Base-by-base conservation (phyloP, 2,888 invertebrate genomes). In the Yponomeuta malinellus region DNA sequence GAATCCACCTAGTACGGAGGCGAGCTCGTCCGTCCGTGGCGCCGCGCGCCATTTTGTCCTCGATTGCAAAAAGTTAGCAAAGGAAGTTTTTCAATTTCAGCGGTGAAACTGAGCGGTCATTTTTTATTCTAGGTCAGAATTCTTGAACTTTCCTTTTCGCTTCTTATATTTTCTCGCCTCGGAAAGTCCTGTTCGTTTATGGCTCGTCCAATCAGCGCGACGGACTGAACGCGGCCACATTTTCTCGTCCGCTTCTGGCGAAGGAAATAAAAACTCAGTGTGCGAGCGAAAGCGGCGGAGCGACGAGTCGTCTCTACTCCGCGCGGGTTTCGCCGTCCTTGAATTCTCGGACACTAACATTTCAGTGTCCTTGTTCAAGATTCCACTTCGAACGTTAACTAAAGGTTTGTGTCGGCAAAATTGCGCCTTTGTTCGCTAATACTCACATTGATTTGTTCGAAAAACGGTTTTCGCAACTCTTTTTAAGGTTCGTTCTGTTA, bases 381-480 rank as follows among this genome's bases (percentile, higher is more conserved):
- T 59, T 59, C 52, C 52, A 15, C 12, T 15, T 15, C 52, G 12
- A 59, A 59, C 52, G 52, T 59, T 59, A 15, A 59, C 52, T 59
- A 59, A 59, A 59, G 52, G 52, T 59, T 59, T 59, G 52, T 59
- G 52, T 59, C 52, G 52, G 52, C 52, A 59, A 15, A 43, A 59
- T 59, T 59, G 52, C 15, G 52, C 15, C 52, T 59, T 59, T 59
- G 12, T 59, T 15, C 52, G 52, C 52, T 59, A 59, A 59, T 15
- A 15, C 43, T 43, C 1, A 43, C 4, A 59, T 59, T 15, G 52
- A 59, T 15, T 59, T 59, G 52, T 59, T 12, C 52, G 12, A 9
- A 59, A 23, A 59, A 59, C 3, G 15, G 52, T 12, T 59, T 59
- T 59, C 52, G 15, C 2, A 59, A 15, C 15, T 15, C 52, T 15